Evolutionary conservation across 2,797 vertebrate genomes (phyloP).

Genomic region (Aratinga solstitialis): DNA sequence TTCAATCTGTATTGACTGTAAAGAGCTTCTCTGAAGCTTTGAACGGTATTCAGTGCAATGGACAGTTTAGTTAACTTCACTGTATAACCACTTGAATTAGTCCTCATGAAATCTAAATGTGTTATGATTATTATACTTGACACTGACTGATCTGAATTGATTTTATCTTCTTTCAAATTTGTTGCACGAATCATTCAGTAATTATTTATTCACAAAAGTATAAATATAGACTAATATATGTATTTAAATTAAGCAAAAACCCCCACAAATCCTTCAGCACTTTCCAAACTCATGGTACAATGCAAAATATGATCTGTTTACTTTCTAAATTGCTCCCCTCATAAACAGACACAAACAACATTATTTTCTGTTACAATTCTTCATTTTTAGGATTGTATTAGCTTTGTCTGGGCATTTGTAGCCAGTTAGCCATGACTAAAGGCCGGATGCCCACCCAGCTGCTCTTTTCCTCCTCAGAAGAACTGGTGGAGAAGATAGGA

Average conservation of each 20-base stretch:
- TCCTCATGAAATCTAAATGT: background rate
- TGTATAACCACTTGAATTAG: background rate
- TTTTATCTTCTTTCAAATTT: background rate
- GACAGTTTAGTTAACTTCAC: background rate
- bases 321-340: background rate
- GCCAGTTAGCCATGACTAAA: background rate
- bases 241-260: background rate
- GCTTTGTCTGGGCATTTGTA: background rate
- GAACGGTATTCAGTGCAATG: background rate
- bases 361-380: background rate
- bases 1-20: background rate
- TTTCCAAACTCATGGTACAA: background rate
- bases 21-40: background rate
- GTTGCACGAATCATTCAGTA: background rate
- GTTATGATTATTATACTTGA: background rate
- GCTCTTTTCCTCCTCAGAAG: background rate
- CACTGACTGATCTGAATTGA: background rate
- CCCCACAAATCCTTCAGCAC: background rate
- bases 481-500: background rate
- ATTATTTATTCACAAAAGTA: background rate
- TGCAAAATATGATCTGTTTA: background rate
- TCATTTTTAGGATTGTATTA: background rate
- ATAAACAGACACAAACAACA: background rate
- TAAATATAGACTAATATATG: background rate
- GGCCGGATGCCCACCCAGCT: background rate